Conservation (phyloP, 2,113 vertebrate genomes). For the Siniperca chuatsi region DNA sequence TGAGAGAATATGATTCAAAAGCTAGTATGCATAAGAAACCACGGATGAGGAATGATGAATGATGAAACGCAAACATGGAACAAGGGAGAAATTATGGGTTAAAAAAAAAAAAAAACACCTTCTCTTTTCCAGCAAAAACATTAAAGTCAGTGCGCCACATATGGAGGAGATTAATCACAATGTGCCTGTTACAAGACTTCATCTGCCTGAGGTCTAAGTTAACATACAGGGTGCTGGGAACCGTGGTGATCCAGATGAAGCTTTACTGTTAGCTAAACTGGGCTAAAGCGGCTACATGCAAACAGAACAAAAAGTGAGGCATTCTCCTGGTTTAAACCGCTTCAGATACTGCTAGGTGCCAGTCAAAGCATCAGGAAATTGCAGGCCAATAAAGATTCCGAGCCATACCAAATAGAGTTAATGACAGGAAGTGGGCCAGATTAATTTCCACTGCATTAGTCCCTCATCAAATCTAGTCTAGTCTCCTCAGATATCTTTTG, state of each 20-base stretch:
- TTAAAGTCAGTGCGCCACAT: constrained; percentile 26
- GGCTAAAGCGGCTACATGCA: not conserved
- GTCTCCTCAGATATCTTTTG: not conserved
- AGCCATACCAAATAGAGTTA: constrained; percentile 15
- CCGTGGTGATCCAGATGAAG: not conserved
- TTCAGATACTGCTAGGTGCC: not conserved
- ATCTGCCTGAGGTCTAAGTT: constrained; percentile 11
- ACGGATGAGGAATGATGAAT: not conserved
- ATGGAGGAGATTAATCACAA: constrained; percentile 50
- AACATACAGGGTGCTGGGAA: not conserved
- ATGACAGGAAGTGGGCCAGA: constrained; percentile 58
- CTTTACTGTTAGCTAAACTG: not conserved
- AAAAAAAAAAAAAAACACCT: not conserved
- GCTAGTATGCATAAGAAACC: not conserved
- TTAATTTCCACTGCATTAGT: constrained; percentile 16
- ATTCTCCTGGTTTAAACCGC: not conserved
- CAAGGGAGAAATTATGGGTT: not conserved
- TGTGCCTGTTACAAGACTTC: not conserved
- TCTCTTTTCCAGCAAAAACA: constrained; percentile 30
- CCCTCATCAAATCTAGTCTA: not conserved
- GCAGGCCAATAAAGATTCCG: constrained; percentile 41
- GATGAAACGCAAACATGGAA: constrained; percentile 26
- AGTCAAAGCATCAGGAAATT: constrained; percentile 49
- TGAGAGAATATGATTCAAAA: constrained; percentile 26
- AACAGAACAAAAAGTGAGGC: not conserved